Percentiles rank a stretch among this genome's conserved stretches.
Conservation (phyloP, 53 echinoderm and acorn worm genomes). For the Arbacia lixula region DNA sequence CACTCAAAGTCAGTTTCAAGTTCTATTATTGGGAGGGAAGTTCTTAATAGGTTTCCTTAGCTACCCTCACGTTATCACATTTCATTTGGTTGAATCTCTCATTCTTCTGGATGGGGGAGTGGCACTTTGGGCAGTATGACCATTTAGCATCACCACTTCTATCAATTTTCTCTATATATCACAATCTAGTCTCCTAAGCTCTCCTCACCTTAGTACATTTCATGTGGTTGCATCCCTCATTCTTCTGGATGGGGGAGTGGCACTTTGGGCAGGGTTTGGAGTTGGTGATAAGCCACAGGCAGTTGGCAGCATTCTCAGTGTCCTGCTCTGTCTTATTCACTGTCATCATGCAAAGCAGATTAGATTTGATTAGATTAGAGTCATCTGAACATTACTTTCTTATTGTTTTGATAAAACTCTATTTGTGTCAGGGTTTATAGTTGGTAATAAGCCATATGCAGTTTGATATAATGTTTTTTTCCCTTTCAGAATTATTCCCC, state of each 20-base stretch:
- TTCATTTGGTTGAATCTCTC: slow-evolving; percentile 99
- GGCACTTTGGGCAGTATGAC: slow-evolving; percentile 86
- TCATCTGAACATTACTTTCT: too few relatives aligned
- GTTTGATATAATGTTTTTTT: too few relatives aligned
- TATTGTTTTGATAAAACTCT: too few relatives aligned
- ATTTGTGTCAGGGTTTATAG: too few relatives aligned
- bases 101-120: slow-evolving; percentile 98
- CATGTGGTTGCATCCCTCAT: slow-evolving; percentile 99
- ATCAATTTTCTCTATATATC: not conserved
- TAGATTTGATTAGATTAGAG: too few relatives aligned
- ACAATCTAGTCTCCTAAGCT: not conserved
- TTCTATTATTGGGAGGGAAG: too few relatives aligned
- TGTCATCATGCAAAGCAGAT: too few relatives aligned
- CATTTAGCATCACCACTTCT: not conserved
- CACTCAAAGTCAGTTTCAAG: too few relatives aligned
- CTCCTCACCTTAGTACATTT: slow-evolving; percentile 95
- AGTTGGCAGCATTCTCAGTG: slow-evolving; percentile 90
- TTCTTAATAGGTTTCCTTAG: too few relatives aligned
- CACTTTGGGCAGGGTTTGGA: slow-evolving; percentile 99
- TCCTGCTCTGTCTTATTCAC: slow-evolving; percentile 90
- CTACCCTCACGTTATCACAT: slow-evolving; percentile 85
- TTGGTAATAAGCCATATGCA: too few relatives aligned
- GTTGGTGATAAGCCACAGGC: slow-evolving; percentile 96
- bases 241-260: slow-evolving; percentile 96
- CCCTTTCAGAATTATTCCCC: too few relatives aligned